Conservation (phyloP, 2,888 invertebrate genomes). For the Hypercompe scribonia region DNA sequence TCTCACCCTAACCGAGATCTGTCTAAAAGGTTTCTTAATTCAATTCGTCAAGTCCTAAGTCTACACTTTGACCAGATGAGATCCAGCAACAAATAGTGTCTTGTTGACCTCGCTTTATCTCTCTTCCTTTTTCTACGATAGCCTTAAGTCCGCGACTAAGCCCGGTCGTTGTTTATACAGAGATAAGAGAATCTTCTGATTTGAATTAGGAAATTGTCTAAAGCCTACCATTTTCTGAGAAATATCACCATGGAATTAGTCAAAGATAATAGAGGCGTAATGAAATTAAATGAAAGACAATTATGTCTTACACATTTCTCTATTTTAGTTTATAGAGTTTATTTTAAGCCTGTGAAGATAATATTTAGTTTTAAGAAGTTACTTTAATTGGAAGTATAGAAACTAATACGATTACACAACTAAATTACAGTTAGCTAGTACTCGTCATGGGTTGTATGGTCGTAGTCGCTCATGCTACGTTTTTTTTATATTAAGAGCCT, state of each 20-base stretch:
- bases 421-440: too few relatives aligned
- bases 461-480: too few relatives aligned
- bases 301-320: background rate
- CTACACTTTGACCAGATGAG: constrained; percentile 54
- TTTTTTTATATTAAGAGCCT: too few relatives aligned
- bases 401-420: too few relatives aligned
- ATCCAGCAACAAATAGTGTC: constrained; percentile 51
- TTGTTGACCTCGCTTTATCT: constrained; percentile 54
- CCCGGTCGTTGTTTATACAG: constrained; percentile 58
- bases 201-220: constrained; percentile 75
- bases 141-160: constrained; percentile 48
- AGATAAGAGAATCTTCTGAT: constrained; percentile 65
- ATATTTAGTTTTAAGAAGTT: too few relatives aligned
- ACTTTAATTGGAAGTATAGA: too few relatives aligned
- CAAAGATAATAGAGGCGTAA: background rate
- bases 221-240: constrained; percentile 20
- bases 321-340: too few relatives aligned
- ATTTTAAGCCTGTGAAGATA: too few relatives aligned
- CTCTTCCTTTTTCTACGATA: constrained; percentile 43
- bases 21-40: constrained; percentile 49
- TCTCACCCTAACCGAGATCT: constrained; percentile 16
- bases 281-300: background rate
- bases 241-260: background rate
- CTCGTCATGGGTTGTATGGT: too few relatives aligned
- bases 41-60: constrained; percentile 53